Base-by-base conservation (phyloP, 2,888 invertebrate genomes). In the Heliconius ismenius region DNA sequence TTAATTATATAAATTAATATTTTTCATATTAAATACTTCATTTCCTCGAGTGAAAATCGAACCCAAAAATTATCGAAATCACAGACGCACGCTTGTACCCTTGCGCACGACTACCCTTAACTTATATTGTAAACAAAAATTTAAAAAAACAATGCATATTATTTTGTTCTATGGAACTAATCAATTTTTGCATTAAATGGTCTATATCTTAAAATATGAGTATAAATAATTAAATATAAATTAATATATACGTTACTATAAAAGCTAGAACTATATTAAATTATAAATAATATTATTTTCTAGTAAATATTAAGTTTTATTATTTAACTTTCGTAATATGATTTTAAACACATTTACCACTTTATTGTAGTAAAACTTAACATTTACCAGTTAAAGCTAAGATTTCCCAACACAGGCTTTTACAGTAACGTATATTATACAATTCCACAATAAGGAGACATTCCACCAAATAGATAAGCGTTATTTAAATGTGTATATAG, bases 391-490 rank as follows among this genome's bases (percentile, higher is more conserved):
- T 4, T n/a, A 65, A 36, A 32, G n/a, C 36, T 65, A n/a, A 36
- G 32, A 65, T 65, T n/a, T 65, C 7, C 21, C 49, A 49, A 18
- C 7, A 49, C 7, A 49, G 49, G 21, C 49, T 21, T 49, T 49
- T 49, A 49, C 1, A 49, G 49, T 49, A 49, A 49, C 18, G 24
- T 49, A 28, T 69, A 58, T 62, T 6, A 62, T 2, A 13, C 26
- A 62, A 62, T 15, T 62, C 26, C 62, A 26, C 58, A 67, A 62
- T 54, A 62, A 39, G 79, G 79, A 84, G 80, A 83, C 83, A 88
- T 87, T 88, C 87, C 89, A 89, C 87, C 88, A 89, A 89, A 89
- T 86, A 86, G 82, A 81, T 62, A 28, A 84, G 80, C 81, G 64
- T 73, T 83, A 85, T 84, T 84, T 83, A 83, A 65, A 75, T 62